Evolutionary conservation across 2,888 invertebrate genomes (phyloP).

Genomic region (Loripinus fragilis): DNA sequence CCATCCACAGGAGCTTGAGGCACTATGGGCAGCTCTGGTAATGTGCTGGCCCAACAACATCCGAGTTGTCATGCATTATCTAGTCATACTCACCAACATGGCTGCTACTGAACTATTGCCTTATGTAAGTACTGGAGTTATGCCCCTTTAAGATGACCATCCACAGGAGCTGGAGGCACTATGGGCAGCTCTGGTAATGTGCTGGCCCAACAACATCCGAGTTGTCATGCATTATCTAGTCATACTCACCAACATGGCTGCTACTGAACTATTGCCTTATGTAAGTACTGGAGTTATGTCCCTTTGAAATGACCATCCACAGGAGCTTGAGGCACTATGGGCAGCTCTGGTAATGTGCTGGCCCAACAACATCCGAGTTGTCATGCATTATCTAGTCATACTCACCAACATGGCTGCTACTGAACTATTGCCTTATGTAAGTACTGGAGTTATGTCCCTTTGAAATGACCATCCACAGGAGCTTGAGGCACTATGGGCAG

Average conservation of each 20-base stretch:
- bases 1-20: conserved; percentile 97
- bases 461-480: too few species aligned
- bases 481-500: too few species aligned
- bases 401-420: too few species aligned
- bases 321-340: too few species aligned
- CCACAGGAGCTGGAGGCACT: conserved; percentile 97
- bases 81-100: conserved; percentile 98
- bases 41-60: conserved; percentile 98
- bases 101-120: conserved; percentile 97
- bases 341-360: too few species aligned
- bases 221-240: conserved; percentile 98
- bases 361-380: too few species aligned
- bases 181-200: conserved; percentile 97
- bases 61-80: conserved; percentile 97
- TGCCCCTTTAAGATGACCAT: conserved; percentile 97
- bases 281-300: conserved; percentile 86
- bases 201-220: conserved; percentile 98
- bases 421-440: too few species aligned
- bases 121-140: conserved; percentile 89
- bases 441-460: too few species aligned
- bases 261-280: conserved; percentile 94
- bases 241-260: conserved; percentile 98
- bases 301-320: too few species aligned
- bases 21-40: conserved; percentile 97
- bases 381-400: too few species aligned